These are phyloP conservation scores for Microplitis deprimator DNA, from an alignment of 2,888 invertebrate species.

Conservation along the genomic window DNA sequence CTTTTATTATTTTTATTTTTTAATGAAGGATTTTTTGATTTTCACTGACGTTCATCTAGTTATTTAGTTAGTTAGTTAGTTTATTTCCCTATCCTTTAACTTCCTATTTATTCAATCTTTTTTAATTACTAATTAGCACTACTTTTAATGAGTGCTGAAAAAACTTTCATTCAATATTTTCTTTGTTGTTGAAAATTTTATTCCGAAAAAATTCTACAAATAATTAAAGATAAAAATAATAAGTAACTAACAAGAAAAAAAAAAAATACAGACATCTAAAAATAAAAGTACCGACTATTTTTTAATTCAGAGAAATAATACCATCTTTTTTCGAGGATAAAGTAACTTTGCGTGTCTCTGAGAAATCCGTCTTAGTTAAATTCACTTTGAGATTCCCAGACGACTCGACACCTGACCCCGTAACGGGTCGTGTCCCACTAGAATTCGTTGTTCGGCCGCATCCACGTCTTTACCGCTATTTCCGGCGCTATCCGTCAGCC, in stretches of 20 bases:
- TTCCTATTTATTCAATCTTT: not conserved
- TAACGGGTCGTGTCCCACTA: conserved; percentile 36
- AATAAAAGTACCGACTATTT: not conserved
- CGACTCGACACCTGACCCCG: conserved; percentile 60
- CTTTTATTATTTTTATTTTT: conserved; percentile 9
- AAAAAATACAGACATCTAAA: not conserved
- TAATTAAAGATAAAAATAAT: not conserved
- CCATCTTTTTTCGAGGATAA: not conserved
- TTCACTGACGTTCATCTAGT: not conserved
- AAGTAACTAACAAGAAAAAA: too few species aligned
- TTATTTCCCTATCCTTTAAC: not conserved
- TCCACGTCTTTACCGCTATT: conserved; percentile 61
- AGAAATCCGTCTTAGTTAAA: conserved; percentile 37
- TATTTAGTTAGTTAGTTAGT: not conserved
- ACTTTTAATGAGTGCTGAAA: not conserved
- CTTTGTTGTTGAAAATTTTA: not conserved
- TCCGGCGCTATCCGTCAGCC: conserved; percentile 69
- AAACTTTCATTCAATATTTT: not conserved
- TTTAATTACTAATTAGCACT: not conserved
- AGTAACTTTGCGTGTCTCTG: conserved; percentile 27
- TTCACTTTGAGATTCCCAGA: conserved; percentile 59
- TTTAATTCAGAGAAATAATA: conserved; percentile 3
- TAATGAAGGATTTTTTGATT: conserved; percentile 23
- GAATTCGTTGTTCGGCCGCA: conserved; percentile 19
- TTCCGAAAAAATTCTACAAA: not conserved